Evolutionary conservation across 1,140 invertebrate species (phyloP).

Genomic region (Aphis gossypii): DNA sequence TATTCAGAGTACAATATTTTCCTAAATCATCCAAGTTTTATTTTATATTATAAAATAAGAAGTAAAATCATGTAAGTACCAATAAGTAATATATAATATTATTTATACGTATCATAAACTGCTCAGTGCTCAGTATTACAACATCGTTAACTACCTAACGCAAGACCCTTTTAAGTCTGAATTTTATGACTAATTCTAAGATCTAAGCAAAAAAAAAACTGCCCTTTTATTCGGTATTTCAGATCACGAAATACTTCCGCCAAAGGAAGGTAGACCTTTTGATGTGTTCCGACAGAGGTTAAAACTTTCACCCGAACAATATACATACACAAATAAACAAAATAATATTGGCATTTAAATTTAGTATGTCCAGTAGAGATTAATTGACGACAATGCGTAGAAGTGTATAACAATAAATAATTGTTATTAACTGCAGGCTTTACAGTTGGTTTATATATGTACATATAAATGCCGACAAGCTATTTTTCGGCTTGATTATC

Average conservation of each 20-base stretch:
- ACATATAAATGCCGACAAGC: not conserved
- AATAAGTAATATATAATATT: not conserved
- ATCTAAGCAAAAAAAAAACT: conserved; percentile 47
- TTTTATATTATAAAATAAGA: not conserved
- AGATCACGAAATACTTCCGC: conserved; percentile 19
- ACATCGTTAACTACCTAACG: not conserved
- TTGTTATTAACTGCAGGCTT: not conserved
- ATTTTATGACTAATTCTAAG: conserved; percentile 40
- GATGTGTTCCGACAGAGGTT: conserved; percentile 30
- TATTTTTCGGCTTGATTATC: not conserved
- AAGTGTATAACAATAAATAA: not conserved
- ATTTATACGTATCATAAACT: not conserved
- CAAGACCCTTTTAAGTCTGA: conserved; percentile 1
- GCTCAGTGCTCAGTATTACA: not conserved
- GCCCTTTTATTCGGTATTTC: not conserved
- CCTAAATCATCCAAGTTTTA: not conserved
- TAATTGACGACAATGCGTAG: not conserved
- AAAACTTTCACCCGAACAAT: conserved; percentile 27
- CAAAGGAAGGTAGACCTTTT: conserved; percentile 34
- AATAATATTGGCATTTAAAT: conserved; percentile 2
- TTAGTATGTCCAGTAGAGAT: not conserved
- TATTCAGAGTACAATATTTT: not conserved
- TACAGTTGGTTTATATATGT: not conserved
- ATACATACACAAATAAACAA: not conserved
- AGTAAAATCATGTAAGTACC: not conserved